Evolutionary conservation across 2,113 vertebrate species (phyloP).

Genomic region (Nicator chloris): DNA sequence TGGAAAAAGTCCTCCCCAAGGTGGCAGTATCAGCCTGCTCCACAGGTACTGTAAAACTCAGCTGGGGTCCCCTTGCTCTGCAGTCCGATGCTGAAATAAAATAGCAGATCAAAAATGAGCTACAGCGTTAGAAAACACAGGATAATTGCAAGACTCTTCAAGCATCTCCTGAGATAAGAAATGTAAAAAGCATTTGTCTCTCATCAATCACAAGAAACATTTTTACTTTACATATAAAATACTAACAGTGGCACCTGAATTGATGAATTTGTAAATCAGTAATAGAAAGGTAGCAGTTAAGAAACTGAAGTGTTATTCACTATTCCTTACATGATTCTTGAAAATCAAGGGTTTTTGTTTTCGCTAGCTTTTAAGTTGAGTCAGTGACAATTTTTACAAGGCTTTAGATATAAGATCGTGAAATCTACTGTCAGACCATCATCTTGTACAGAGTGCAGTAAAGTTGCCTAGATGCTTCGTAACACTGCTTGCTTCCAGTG

Average conservation of each 20-base stretch:
- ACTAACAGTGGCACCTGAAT: neutral
- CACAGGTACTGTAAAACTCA: slow-evolving; percentile 29
- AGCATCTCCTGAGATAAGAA: neutral
- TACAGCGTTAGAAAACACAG: neutral
- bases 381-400: neutral
- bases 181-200: neutral
- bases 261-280: neutral
- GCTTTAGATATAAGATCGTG: neutral
- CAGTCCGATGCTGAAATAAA: neutral
- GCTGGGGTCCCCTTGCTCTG: neutral
- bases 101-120: neutral
- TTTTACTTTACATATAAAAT: neutral
- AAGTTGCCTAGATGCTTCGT: neutral
- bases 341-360: neutral
- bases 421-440: neutral
- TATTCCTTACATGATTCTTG: neutral
- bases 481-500: neutral
- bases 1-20: slow-evolving; percentile 58
- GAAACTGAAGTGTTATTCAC: neutral
- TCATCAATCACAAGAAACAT: neutral
- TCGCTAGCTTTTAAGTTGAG: neutral
- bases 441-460: neutral
- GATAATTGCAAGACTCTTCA: neutral
- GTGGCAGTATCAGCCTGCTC: slow-evolving; percentile 71
- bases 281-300: neutral